Percentiles rank a stretch among this genome's conserved stretches.
Conservation (phyloP, 2,797 vertebrate species). For the Clarias laeviceps region DNA sequence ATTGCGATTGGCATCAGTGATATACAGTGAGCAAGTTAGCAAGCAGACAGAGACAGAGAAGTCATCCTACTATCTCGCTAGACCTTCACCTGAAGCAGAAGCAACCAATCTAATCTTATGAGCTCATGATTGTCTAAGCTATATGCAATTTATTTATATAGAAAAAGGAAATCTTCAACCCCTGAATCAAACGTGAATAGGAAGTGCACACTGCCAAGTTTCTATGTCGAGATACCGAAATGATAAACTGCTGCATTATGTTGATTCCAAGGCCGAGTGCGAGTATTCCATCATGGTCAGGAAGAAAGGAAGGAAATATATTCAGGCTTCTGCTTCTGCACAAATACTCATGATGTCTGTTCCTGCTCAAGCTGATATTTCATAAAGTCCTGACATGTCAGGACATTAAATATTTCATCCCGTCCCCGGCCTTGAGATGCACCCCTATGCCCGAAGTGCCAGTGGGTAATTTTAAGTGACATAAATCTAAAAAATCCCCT, state of each 20-base stretch:
- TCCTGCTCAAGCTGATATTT: constrained; percentile 42
- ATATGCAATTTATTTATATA: not conserved
- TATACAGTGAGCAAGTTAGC: no score
- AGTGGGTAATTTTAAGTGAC: constrained; percentile 48
- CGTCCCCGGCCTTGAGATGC: constrained; percentile 39
- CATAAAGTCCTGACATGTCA: constrained; percentile 32
- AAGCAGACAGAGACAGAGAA: not conserved
- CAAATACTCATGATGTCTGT: constrained; percentile 27
- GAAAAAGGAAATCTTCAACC: constrained; percentile 2
- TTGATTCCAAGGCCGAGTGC: constrained; percentile 19
- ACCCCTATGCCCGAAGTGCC: constrained; percentile 25
- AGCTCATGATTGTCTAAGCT: not conserved
- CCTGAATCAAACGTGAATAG: constrained; percentile 28
- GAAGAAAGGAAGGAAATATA: constrained; percentile 25
- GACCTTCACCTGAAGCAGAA: not conserved
- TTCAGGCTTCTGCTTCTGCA: constrained; percentile 15
- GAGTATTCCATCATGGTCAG: constrained; percentile 25
- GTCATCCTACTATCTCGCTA: not conserved
- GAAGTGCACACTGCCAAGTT: constrained; percentile 22
- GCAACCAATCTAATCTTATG: no score
- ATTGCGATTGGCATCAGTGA: no score
- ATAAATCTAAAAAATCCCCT: constrained; percentile 46
- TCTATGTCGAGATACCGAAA: constrained; percentile 27
- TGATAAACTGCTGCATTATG: constrained; percentile 24
- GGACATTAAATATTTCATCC: constrained; percentile 48